These are phyloP conservation scores for Laterallus jamaicensis DNA, from an alignment of 2,113 vertebrate species.

Conservation along the genomic window DNA sequence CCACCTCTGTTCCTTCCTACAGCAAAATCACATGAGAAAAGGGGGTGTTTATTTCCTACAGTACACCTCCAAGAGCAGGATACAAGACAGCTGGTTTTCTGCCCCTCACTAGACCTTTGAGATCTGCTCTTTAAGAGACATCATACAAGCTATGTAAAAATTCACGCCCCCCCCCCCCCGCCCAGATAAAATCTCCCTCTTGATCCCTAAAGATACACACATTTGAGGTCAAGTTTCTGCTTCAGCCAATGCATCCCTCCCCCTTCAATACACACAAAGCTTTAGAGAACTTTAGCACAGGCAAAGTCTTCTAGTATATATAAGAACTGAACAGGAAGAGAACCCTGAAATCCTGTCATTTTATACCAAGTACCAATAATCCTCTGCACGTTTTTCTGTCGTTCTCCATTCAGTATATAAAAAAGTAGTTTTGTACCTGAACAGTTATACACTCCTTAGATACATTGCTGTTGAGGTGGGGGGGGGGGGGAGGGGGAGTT, in stretches of 20 bases:
- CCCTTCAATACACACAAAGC: background rate
- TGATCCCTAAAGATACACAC: background rate
- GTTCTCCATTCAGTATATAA: background rate
- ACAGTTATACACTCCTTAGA: background rate
- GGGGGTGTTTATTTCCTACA: background rate
- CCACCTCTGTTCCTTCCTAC: background rate
- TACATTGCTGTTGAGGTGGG: accelerated
- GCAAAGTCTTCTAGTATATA: background rate
- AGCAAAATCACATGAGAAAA: background rate
- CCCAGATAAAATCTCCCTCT: background rate
- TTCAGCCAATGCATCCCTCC: background rate
- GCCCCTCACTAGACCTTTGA: background rate
- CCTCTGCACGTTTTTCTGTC: background rate
- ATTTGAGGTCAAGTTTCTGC: background rate
- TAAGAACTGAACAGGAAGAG: background rate
- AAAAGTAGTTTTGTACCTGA: background rate
- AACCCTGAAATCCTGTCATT: background rate
- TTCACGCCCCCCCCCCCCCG: too few species aligned
- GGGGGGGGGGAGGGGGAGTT: background rate
- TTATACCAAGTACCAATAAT: background rate
- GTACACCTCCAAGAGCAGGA: background rate
- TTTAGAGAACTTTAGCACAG: background rate
- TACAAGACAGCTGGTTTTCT: background rate
- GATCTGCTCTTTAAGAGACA: background rate
- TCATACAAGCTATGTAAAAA: background rate